Base-by-base conservation (phyloP, 2,113 vertebrate genomes). In the Campylomormyrus numenius region DNA sequence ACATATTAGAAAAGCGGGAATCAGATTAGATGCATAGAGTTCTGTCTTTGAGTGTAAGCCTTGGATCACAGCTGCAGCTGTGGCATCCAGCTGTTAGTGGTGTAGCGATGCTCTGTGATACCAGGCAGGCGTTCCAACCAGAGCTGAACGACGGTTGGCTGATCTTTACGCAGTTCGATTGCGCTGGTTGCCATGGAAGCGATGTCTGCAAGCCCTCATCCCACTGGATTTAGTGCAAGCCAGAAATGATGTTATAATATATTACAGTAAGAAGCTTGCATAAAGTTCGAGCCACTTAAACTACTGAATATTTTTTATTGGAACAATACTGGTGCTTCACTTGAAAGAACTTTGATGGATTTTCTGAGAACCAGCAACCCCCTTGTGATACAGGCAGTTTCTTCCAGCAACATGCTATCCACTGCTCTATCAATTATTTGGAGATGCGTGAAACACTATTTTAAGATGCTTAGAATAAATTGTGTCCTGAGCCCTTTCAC, bases 161-260 rank as follows among this genome's bases (percentile, higher is more conserved):
- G 85, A 35, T 50, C 46, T 53, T 52, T 42, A 15, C 49, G 17
- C 35, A 62, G 87, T 42, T 42, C 17, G 49, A 58, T 62, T 58
- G 50, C 31, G 2, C 19, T 62, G 53, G 87, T 88, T 88, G 53
- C 53, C 9, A 88, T 88, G 87, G 87, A 58, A 58, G 50, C 42
- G 31, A 21, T 88, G 35, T 58, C 31, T 39, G 19, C 9, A 11
- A 42, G 52, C 50, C 42, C 53, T 39, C 31, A 24, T 87, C 17
- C 85, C 85, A 53, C 49, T 52, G 31, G n/a, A 35, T 49, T 19
- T 45, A 56, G 52, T 58, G 39, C n/a, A 62, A 56, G 27, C 21
- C 35, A 88, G 35, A 56, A 58, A 88, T 88, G n/a, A 87, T 52
- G n/a, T 52, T 35, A 87, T 58, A 21, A 58, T 88, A 58, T 58